Evolutionary conservation across 23 tunicate genomes (phyloP).

Genomic region (Styela plicata): DNA sequence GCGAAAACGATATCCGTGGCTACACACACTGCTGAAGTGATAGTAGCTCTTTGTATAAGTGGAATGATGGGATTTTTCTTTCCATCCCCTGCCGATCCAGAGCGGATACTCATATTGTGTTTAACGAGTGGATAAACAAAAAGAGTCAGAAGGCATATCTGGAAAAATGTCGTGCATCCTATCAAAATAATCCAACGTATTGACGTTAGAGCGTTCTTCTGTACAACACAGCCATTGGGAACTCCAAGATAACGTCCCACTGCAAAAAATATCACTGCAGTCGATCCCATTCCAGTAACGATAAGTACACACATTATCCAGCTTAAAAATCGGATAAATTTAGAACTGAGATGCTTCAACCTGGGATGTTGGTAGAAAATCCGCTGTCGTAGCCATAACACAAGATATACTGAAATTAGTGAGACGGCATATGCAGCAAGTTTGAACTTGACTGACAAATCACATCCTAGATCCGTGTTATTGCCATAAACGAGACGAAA

Average conservation of each 20-base stretch:
- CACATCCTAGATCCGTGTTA: slow-evolving; percentile 19
- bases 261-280: background rate
- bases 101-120: background rate
- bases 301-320: slow-evolving; percentile 40
- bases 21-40: slow-evolving; percentile 3
- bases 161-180: slow-evolving; percentile 18
- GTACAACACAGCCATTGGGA: background rate
- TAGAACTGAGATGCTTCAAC: slow-evolving; percentile 35
- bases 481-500: slow-evolving; percentile 10
- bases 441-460: slow-evolving; percentile 19
- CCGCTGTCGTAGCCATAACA: slow-evolving; percentile 76
- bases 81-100: background rate
- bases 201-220: background rate
- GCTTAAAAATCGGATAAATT: slow-evolving; percentile 40
- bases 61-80: slow-evolving; percentile 12
- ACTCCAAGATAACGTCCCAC: slow-evolving; percentile 1
- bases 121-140: slow-evolving; percentile 23
- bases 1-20: background rate
- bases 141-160: slow-evolving; percentile 12
- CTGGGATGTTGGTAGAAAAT: slow-evolving; percentile 44
- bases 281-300: slow-evolving; percentile 3
- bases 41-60: slow-evolving; percentile 12
- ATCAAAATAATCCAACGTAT: slow-evolving; percentile 22
- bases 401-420: slow-evolving; percentile 35
- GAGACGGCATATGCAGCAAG: background rate